Evolutionary conservation across 2,113 vertebrate genomes (phyloP).

Genomic region (Salvelinus sp.): DNA sequence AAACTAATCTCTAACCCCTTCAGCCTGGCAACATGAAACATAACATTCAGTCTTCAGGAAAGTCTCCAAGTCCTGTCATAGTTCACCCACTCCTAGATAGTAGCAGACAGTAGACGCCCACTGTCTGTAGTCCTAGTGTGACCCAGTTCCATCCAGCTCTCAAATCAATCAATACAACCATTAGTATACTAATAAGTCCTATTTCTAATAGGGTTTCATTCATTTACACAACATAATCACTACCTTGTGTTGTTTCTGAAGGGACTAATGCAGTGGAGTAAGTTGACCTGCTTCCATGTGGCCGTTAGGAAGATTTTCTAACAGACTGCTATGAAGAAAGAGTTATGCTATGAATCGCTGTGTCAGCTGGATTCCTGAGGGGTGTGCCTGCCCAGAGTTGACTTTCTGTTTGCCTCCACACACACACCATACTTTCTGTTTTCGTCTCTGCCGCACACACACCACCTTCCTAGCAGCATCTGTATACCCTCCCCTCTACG

Average conservation of each 20-base stretch:
- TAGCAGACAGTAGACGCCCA: not conserved
- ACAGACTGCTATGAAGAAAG: constrained; percentile 27
- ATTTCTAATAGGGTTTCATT: too few relatives aligned
- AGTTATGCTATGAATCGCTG: constrained; percentile 41
- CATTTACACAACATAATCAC: too few relatives aligned
- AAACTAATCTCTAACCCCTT: too few relatives aligned
- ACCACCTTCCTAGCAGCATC: constrained; percentile 40
- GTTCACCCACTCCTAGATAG: too few relatives aligned
- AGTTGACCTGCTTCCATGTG: not conserved
- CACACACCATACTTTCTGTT: not conserved
- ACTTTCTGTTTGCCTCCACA: not conserved
- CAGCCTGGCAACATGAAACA: too few relatives aligned
- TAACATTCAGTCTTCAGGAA: too few relatives aligned
- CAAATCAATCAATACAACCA: too few relatives aligned
- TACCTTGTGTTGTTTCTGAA: too few relatives aligned
- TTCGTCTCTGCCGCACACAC: not conserved
- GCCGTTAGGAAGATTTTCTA: not conserved
- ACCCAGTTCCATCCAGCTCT: too few relatives aligned
- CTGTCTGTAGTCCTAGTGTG: not conserved
- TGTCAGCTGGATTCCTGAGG: constrained; percentile 37
- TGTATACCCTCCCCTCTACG: constrained; percentile 34
- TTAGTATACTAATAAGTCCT: too few relatives aligned
- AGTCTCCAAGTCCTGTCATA: too few relatives aligned
- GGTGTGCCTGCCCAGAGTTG: not conserved
- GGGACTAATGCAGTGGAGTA: too few relatives aligned